Percentiles rank a stretch among this genome's conserved stretches.
These are phyloP conservation scores for Archegozetes longisetosus DNA, from an alignment of 1,140 invertebrate genomes.

Conservation along the genomic window DNA sequence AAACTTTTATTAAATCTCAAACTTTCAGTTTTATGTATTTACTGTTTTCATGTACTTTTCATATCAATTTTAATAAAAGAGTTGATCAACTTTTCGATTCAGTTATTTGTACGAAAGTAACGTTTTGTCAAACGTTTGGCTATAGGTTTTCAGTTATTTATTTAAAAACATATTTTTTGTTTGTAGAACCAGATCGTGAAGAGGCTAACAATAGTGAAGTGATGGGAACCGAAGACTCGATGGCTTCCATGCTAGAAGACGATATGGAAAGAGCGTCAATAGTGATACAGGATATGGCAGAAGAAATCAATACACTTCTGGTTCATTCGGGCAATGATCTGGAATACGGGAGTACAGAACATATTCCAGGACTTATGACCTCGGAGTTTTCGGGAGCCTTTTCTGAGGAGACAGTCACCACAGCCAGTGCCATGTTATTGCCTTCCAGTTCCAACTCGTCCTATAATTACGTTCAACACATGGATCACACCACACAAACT, in stretches of 20 bases:
- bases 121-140: too few relatives aligned
- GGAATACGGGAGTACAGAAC: constrained; percentile 11
- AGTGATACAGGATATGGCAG: not conserved
- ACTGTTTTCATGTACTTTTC: too few relatives aligned
- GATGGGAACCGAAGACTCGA: not conserved
- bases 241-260: not conserved
- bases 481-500: not conserved
- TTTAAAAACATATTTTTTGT: not conserved
- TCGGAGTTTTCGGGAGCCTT: constrained; percentile 14
- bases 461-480: not conserved
- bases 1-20: too few relatives aligned
- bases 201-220: not conserved
- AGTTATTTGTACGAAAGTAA: too few relatives aligned
- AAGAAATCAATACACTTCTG: not conserved
- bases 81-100: too few relatives aligned
- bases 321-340: constrained; percentile 5
- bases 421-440: constrained; percentile 16
- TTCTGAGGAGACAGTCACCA: constrained; percentile 15
- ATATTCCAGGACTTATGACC: constrained; percentile 15
- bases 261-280: not conserved
- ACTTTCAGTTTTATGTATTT: too few relatives aligned
- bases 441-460: constrained; percentile 1
- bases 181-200: not conserved
- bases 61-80: too few relatives aligned
- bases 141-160: not conserved